A percentile compares a stretch with the other conserved stretches of the same genome.
Evolutionary conservation across 2,113 vertebrate genomes (phyloP).

Genomic region (Trematocara macrostoma): DNA sequence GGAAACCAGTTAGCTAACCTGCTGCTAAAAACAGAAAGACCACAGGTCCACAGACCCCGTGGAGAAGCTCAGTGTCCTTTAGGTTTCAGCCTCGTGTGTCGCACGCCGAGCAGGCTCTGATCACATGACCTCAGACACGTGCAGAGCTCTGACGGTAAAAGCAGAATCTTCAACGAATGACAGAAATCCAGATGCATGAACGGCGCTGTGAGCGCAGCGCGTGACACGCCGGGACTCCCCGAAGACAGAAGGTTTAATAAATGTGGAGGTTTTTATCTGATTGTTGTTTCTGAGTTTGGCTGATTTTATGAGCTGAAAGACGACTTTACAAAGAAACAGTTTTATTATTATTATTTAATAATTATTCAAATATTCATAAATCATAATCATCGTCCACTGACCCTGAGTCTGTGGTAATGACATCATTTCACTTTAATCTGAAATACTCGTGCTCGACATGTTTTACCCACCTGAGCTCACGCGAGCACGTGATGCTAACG

Average conservation of each 20-base stretch:
- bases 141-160: not conserved
- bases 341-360: not conserved
- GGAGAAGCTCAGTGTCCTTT: accelerated
- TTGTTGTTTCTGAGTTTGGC: not conserved
- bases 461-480: not conserved
- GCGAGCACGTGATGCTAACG: not conserved
- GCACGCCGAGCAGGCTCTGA: not conserved
- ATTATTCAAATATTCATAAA: not conserved
- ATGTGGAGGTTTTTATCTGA: not conserved
- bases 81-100: not conserved
- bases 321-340: not conserved
- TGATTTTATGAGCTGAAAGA: not conserved
- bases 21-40: not conserved
- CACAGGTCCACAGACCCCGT: not conserved
- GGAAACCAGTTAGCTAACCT: not conserved
- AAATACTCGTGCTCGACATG: not conserved
- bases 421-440: not conserved
- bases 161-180: not conserved
- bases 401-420: not conserved
- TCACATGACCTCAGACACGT: not conserved
- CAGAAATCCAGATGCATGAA: not conserved
- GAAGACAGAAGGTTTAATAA: not conserved
- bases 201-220: not conserved
- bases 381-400: not conserved
- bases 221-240: not conserved